Conservation (phyloP, 2,888 invertebrate species). For the Pseudolycoriella hygida region DNA sequence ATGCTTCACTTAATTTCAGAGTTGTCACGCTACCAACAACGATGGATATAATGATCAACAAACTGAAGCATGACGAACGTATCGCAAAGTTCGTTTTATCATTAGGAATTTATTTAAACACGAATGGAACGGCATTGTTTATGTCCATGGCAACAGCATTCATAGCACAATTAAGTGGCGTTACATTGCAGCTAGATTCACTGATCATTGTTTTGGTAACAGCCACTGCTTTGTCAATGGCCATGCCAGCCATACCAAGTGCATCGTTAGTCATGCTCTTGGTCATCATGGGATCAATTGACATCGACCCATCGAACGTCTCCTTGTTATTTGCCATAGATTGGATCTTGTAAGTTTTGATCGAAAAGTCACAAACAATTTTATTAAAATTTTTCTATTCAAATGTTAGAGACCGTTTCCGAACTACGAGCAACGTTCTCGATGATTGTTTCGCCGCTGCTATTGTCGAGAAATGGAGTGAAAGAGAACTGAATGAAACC, state of each 20-base stretch:
- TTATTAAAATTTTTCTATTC: background rate
- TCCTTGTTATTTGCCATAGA: constrained; percentile 71
- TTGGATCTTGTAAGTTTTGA: constrained; percentile 58
- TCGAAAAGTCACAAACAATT: background rate
- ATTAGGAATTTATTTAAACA: constrained; percentile 82
- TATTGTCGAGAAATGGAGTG: constrained; percentile 64
- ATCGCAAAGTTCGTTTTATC: constrained; percentile 78
- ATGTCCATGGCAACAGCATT: constrained; percentile 71
- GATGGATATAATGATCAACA: constrained; percentile 71
- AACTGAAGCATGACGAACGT: constrained; percentile 58
- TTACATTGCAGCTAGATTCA: constrained; percentile 62
- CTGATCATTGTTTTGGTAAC: constrained; percentile 71
- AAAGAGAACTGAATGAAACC: constrained; percentile 60
- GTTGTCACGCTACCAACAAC: constrained; percentile 81
- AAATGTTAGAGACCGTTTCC: constrained; percentile 49
- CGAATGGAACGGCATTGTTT: constrained; percentile 83
- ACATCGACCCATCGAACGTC: constrained; percentile 65
- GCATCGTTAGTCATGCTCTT: constrained; percentile 66
- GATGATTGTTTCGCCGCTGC: constrained; percentile 80
- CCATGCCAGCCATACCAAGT: constrained; percentile 73
- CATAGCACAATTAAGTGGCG: constrained; percentile 72
- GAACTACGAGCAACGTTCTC: constrained; percentile 76
- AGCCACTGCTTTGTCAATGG: constrained; percentile 73
- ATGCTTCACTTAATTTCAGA: constrained; percentile 30
- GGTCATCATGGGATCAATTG: constrained; percentile 65